Conservation (phyloP, 2,888 invertebrate genomes). For the Spicauda simplicius region DNA sequence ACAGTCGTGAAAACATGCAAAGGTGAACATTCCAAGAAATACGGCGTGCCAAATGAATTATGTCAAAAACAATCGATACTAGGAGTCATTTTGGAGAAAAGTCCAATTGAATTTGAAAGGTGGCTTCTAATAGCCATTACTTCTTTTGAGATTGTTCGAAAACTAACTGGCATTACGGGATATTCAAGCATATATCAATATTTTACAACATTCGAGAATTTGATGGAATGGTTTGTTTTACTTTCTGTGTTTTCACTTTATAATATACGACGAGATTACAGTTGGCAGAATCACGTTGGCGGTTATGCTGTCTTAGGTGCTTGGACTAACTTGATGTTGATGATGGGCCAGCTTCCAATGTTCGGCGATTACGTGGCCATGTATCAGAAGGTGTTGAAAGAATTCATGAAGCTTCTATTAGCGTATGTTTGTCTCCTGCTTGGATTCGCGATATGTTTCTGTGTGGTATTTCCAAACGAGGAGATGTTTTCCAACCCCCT, state of each 20-base stretch:
- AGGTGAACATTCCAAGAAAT: constrained; percentile 76
- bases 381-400: constrained; percentile 94
- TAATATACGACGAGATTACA: constrained; percentile 90
- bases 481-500: constrained; percentile 93
- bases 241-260: constrained; percentile 93
- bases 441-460: constrained; percentile 94
- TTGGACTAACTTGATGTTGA: constrained; percentile 94
- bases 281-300: constrained; percentile 94
- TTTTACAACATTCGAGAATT: constrained; percentile 92
- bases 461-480: constrained; percentile 93
- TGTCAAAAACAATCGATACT: constrained; percentile 90
- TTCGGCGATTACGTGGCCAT: constrained; percentile 96
- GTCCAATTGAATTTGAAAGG: constrained; percentile 92
- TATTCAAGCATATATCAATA: constrained; percentile 92
- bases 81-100: constrained; percentile 88
- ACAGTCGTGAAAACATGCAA: constrained; percentile 89
- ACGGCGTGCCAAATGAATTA: constrained; percentile 87
- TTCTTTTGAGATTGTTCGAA: constrained; percentile 90
- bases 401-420: constrained; percentile 92
- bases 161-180: constrained; percentile 92
- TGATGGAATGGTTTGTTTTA: constrained; percentile 94
- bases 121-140: constrained; percentile 91
- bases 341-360: constrained; percentile 94
- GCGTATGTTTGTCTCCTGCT: constrained; percentile 93
- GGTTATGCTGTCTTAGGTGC: constrained; percentile 93